A percentile compares a stretch with the other conserved stretches of the same genome.
phyloP scores from a whole-genome alignment of 2,888 invertebrate species.

The Periphyllus acericola region DNA sequence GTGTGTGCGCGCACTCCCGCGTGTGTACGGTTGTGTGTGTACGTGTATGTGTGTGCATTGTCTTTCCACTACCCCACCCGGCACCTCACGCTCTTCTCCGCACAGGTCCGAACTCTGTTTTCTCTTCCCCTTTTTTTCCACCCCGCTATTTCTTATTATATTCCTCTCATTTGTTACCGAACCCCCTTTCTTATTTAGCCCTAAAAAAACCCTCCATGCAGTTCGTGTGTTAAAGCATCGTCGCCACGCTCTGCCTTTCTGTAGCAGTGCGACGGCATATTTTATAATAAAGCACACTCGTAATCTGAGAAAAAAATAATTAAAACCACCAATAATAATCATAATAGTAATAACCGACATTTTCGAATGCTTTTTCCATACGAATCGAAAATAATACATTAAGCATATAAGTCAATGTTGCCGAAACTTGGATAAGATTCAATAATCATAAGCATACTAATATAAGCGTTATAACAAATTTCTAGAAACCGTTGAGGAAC shows the following conservation, averaged over 20 bases:
- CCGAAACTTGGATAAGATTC: not conserved
- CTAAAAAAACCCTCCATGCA: conserved; percentile 40
- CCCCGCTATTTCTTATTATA: conserved; percentile 52
- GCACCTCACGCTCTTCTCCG: conserved; percentile 12
- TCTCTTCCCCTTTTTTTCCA: conserved; percentile 55
- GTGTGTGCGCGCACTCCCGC: not conserved
- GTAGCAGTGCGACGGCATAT: conserved; percentile 9
- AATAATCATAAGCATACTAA: not conserved
- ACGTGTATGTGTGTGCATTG: conserved; percentile 47
- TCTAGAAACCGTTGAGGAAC: not conserved
- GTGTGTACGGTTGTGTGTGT: conserved; percentile 11
- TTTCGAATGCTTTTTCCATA: not conserved
- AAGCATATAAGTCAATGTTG: not conserved
- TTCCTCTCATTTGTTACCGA: conserved; percentile 60
- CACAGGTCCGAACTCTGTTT: conserved; percentile 56
- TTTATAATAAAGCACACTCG: conserved; percentile 40
- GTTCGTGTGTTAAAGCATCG: conserved; percentile 44
- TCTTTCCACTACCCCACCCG: conserved; percentile 37
- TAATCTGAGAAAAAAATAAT: conserved; percentile 21
- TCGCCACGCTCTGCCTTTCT: not conserved
- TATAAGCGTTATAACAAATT: not conserved
- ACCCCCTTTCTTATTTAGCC: conserved; percentile 61
- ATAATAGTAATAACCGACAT: conserved; percentile 20
- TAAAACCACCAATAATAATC: conserved; percentile 18
- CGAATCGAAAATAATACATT: not conserved